Evolutionary conservation across 2,113 vertebrate species (phyloP).

Genomic region (Dryoscopus gambensis): DNA sequence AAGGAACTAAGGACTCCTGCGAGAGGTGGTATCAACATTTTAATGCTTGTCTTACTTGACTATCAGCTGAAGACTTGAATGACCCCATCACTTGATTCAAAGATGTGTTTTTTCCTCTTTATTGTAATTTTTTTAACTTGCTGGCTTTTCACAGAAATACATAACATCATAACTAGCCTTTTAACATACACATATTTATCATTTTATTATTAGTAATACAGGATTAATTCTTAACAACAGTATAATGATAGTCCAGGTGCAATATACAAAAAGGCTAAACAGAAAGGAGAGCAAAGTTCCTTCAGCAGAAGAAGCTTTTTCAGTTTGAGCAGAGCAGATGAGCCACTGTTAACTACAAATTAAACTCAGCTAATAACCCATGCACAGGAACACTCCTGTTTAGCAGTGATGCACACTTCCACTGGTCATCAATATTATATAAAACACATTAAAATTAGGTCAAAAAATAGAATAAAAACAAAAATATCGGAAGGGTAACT

Average conservation of each 20-base stretch:
- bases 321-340: neutral
- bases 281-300: neutral
- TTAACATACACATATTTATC: neutral
- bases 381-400: neutral
- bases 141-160: neutral
- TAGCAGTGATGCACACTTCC: neutral
- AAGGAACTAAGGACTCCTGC: neutral
- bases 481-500: neutral
- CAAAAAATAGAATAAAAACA: neutral
- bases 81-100: neutral
- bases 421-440: neutral
- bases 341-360: neutral
- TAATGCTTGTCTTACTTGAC: neutral
- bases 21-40: neutral
- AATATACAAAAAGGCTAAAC: neutral
- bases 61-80: neutral
- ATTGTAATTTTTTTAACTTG: neutral
- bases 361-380: neutral
- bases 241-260: neutral
- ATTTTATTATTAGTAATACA: neutral
- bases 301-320: neutral
- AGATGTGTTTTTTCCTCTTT: neutral
- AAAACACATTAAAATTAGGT: neutral
- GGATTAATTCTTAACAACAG: neutral
- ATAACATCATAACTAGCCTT: neutral